Conservation (phyloP, 2,888 invertebrate genomes). For the Nymphalis c-album region DNA sequence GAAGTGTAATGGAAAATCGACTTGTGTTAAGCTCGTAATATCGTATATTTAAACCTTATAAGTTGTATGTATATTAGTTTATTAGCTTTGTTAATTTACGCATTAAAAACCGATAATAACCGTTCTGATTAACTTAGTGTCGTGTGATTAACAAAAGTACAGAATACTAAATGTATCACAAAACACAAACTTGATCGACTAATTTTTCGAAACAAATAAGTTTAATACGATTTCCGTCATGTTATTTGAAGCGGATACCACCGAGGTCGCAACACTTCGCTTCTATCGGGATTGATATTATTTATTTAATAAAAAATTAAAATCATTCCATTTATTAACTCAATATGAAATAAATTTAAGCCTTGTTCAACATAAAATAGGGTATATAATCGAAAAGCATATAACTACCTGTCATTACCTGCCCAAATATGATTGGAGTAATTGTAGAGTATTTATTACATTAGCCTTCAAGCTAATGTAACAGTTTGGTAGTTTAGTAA, state of each 20-base stretch:
- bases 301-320: constrained; percentile 18
- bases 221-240: constrained; percentile 56
- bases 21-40: no score
- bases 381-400: constrained; percentile 9
- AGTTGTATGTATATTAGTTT: no score
- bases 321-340: not conserved
- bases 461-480: constrained; percentile 18
- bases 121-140: no score
- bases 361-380: not conserved
- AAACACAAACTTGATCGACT: not conserved
- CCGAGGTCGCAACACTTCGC: constrained; percentile 54
- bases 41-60: no score
- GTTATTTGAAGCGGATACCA: constrained; percentile 60
- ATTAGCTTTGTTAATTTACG: no score
- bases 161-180: not conserved
- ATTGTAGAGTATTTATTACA: constrained; percentile 9
- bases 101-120: no score
- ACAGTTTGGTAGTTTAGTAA: constrained; percentile 7
- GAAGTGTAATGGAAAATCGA: no score
- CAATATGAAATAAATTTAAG: not conserved
- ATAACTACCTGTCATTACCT: not conserved
- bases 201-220: constrained; percentile 9
- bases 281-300: constrained; percentile 38
- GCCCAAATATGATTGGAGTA: constrained; percentile 13
- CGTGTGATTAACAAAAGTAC: no score